These are phyloP conservation scores for Corvus hawaiiensis DNA, from an alignment of 2,113 vertebrate genomes.

Conservation along the genomic window DNA sequence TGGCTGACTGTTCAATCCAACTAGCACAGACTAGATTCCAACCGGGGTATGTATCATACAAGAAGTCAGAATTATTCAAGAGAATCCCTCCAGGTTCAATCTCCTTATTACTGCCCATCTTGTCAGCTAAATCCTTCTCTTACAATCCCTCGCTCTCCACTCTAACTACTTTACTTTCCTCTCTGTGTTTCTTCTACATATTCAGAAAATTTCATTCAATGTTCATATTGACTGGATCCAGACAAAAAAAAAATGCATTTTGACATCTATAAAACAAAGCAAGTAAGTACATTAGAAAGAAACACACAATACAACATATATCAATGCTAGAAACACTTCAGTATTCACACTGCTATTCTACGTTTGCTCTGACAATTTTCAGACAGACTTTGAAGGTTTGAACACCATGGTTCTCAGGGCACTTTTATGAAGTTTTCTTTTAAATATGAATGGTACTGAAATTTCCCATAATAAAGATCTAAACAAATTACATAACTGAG, in stretches of 20 bases:
- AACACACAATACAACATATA: background rate
- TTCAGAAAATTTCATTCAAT: background rate
- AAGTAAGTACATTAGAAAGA: background rate
- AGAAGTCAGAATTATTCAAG: background rate
- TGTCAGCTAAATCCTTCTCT: background rate
- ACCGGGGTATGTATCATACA: background rate
- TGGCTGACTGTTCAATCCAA: background rate
- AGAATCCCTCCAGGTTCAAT: background rate
- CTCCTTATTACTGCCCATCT: background rate
- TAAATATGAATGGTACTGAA: background rate
- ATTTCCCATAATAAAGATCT: background rate
- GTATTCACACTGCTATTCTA: background rate
- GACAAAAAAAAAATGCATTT: background rate
- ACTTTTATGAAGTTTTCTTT: background rate
- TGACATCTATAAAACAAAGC: background rate
- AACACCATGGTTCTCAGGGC: background rate
- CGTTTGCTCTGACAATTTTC: background rate
- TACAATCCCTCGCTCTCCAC: background rate
- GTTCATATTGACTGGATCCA: background rate
- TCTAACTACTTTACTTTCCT: background rate
- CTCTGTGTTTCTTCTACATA: background rate
- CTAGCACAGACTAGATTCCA: background rate
- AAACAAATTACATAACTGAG: background rate
- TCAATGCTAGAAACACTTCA: background rate
- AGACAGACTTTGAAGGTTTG: background rate